Percentiles rank a stretch among this genome's conserved stretches.
phyloP scores from a whole-genome alignment of 2,888 invertebrate species.

The Schizaphis graminum region DNA sequence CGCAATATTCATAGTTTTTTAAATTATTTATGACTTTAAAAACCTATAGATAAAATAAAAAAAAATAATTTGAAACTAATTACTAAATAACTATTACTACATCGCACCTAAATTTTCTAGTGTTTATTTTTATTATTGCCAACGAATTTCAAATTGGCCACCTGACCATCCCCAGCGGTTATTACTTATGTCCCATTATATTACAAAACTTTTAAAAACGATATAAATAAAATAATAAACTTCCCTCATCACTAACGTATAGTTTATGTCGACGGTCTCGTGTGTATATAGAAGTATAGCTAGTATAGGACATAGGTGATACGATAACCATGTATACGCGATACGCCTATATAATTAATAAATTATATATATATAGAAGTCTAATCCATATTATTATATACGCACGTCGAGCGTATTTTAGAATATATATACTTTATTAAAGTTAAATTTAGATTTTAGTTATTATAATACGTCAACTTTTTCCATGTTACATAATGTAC shows the following conservation, averaged over 20 bases:
- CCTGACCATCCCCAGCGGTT: background rate
- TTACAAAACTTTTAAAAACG: background rate
- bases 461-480: background rate
- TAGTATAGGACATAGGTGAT: background rate
- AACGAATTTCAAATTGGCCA: background rate
- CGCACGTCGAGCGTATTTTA: background rate
- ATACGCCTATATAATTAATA: background rate
- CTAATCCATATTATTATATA: background rate
- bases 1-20: too few relatives aligned
- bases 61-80: background rate
- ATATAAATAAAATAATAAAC: background rate
- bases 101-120: background rate
- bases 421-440: background rate
- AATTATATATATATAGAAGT: background rate
- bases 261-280: background rate
- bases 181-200: background rate
- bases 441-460: background rate
- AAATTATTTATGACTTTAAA: background rate
- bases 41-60: background rate
- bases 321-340: background rate
- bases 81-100: background rate
- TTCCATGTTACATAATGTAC: background rate
- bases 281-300: too few relatives aligned
- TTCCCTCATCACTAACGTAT: background rate
- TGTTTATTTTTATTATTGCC: background rate